Evolutionary conservation across 2,113 vertebrate species (phyloP), one percentile per base, ranked within the genome.

Genomic region (Gavia stellata): DNA sequence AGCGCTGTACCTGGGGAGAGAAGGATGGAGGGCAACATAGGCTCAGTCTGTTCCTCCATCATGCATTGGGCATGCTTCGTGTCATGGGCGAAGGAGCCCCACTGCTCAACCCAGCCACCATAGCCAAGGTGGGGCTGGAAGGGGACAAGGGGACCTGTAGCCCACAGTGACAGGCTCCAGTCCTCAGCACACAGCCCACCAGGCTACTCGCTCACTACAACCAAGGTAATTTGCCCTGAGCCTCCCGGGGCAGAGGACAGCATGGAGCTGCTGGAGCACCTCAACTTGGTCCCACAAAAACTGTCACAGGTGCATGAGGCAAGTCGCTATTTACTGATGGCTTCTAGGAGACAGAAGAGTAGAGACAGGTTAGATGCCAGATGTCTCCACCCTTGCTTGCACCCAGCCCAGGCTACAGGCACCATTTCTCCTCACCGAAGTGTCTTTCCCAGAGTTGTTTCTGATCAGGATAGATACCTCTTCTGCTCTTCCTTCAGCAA

Each of bases 1-100:
- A 72, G 38, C 44, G 34, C 34, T 3, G 2, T 23, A 23, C 9
- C 10, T 1, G 1, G 3, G 66, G 25, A n/a, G 9, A 17, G 9
- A 26, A 29, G 33, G 20, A 19, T 15, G 52, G 63, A 82, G 26
- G 19, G 53, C 20, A 40, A 10, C 0, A 1, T 7, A 36, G 19
- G 42, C 34, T 55, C n/a, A 8, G 28, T 5, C 49, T 56, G 19
- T 34, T 74, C 40, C 67, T 78, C 73, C 13, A 6, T 25, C 61
- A 59, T 36, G 26, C 53, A 10, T 3, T n/a, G 44, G 25, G 31
- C 33, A 29, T 5, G 12, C 31, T 62, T 63, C 40, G 5, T 31
- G 23, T 29, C n/a, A 55, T 9, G 20, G 31, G 2, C 33, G 29
- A 50, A 74, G 49, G 67, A 89, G 19, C n/a, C 40, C 17, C 44